Conservation (phyloP, 2,113 vertebrate species). For the Psilopsiagon aymara region DNA sequence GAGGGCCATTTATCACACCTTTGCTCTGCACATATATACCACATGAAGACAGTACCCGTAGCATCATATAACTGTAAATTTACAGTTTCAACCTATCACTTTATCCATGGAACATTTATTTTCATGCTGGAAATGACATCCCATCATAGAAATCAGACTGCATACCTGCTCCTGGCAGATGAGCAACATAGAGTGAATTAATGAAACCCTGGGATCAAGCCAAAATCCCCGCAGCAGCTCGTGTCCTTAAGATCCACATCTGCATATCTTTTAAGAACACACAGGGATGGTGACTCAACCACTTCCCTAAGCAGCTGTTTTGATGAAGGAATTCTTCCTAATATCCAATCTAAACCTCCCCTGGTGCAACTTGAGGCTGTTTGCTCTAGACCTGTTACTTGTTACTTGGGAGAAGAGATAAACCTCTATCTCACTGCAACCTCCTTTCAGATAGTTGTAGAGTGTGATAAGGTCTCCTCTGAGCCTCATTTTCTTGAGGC, state of each 20-base stretch:
- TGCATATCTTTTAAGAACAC: neutral
- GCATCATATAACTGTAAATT: neutral
- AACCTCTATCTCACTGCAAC: rapidly evolving
- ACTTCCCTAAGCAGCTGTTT: neutral
- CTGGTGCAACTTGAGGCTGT: neutral
- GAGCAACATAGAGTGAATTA: neutral
- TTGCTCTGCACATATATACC: neutral
- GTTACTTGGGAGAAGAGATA: neutral
- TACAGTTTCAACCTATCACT: neutral
- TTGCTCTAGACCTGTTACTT: neutral
- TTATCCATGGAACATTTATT: neutral
- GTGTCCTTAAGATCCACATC: neutral
- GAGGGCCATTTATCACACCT: neutral
- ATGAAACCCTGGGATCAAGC: neutral
- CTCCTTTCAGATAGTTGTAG: neutral
- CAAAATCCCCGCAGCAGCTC: neutral
- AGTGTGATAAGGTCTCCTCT: rapidly evolving
- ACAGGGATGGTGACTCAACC: neutral
- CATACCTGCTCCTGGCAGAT: neutral
- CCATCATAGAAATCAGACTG: neutral
- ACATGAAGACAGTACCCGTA: neutral
- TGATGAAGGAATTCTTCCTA: neutral
- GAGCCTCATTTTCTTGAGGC: neutral
- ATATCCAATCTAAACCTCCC: neutral
- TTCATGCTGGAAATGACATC: neutral